Base-by-base conservation (phyloP, 2,888 invertebrate genomes). In the Zeuzera pyrina region DNA sequence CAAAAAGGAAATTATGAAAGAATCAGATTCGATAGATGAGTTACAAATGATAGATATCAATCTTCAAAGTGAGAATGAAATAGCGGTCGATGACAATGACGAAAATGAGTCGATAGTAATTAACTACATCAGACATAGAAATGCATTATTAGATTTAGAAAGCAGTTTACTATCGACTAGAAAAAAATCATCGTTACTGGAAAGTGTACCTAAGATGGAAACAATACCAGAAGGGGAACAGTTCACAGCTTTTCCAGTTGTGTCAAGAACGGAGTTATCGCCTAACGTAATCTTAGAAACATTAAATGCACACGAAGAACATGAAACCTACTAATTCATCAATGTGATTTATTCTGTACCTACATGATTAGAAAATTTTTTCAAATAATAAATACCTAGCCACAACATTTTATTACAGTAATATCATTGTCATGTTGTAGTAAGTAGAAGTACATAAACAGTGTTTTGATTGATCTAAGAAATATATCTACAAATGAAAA, bases 181-280 rank as follows among this genome's bases (percentile, higher is more conserved):
- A 47, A 73, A 59, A 44, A 68, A 58, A 40, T 46, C 55, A 3
- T 64, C 67, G 2, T 35, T 72, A 11, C 38, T 72, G 29, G 53
- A 61, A 33, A 61, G 56, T 43, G 53, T 72, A 6, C 55, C 65
- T 2, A 72, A 62, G 58, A 60, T 73, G 63, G 65, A 73, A 47
- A 69, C 72, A 3, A 72, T 71, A 30, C 31, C 50, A 23, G 72
- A 73, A 52, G 56, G 55, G 21, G 56, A 65, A 50, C 55, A 52
- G 31, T 56, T 58, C 36, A 39, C 41, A 28, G 26, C 51, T 7
- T 56, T 55, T 39, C 45, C 47, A 7, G n/a, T n/a, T n/a, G n/a
- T n/a, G n/a, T n/a, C n/a, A n/a, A n/a, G n/a, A n/a, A n/a, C n/a
- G n/a, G n/a, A n/a, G n/a, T n/a, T n/a, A n/a, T n/a, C n/a, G n/a